A percentile compares a stretch with the other conserved stretches of the same genome.
Conservation (phyloP, 2,888 invertebrate species). For the Melanostoma scalare region DNA sequence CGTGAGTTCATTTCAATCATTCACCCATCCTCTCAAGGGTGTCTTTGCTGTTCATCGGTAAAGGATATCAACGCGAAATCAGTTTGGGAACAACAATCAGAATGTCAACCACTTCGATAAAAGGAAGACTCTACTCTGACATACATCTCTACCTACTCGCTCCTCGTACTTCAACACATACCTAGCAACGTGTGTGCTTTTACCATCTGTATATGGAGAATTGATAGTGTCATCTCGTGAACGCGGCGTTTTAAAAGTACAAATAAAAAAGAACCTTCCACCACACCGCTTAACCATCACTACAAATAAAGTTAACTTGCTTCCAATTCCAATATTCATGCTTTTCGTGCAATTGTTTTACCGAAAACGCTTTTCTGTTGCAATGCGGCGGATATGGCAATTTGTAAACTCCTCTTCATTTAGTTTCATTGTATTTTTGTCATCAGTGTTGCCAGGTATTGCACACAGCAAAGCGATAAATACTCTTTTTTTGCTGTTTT, state of each 20-base stretch:
- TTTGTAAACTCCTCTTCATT: slow-evolving; percentile 56
- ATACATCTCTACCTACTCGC: not conserved
- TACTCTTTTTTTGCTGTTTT: too few relatives aligned
- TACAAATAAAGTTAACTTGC: slow-evolving; percentile 73
- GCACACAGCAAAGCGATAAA: too few relatives aligned
- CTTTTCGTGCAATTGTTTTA: slow-evolving; percentile 57
- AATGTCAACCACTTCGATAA: slow-evolving; percentile 61
- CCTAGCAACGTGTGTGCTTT: too few relatives aligned
- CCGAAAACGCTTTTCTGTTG: slow-evolving; percentile 65
- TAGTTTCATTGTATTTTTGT: slow-evolving; percentile 42
- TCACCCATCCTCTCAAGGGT: slow-evolving; percentile 42
- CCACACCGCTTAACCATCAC: slow-evolving; percentile 70
- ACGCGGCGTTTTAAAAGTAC: slow-evolving; percentile 2
- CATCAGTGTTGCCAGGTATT: slow-evolving; percentile 40
- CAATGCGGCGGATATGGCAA: slow-evolving; percentile 71
- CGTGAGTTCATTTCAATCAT: slow-evolving; percentile 59
- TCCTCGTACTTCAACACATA: too few relatives aligned
- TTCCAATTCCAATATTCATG: slow-evolving; percentile 59
- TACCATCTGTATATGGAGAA: not conserved
- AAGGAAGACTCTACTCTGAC: slow-evolving; percentile 20
- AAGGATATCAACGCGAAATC: slow-evolving; percentile 72
- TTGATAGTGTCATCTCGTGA: slow-evolving; percentile 41
- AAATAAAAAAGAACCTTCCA: slow-evolving; percentile 44
- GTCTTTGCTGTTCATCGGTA: slow-evolving; percentile 64
- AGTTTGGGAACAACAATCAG: slow-evolving; percentile 69